Percentiles rank a stretch among this genome's conserved stretches.
Conservation (phyloP, 2,113 vertebrate genomes). For the Siphamia tubifer region DNA sequence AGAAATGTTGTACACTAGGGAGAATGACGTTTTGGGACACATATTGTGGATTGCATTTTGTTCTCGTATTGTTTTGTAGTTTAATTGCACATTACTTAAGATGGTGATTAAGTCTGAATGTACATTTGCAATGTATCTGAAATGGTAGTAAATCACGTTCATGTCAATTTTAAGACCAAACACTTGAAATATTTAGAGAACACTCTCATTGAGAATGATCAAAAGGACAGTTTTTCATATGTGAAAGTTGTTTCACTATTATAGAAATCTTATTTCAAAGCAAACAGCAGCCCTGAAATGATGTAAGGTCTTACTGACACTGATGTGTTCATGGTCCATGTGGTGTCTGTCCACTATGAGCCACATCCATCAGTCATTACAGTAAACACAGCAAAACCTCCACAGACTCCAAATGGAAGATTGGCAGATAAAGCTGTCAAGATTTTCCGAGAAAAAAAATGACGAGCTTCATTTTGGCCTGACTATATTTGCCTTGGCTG, state of each 20-base stretch:
- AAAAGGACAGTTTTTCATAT: too few relatives aligned
- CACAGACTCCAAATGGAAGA: conserved; percentile 2
- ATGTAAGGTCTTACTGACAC: conserved; percentile 23
- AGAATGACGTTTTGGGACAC: too few relatives aligned
- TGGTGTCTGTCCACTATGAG: conserved; percentile 18
- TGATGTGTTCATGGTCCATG: background rate
- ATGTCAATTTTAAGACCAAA: too few relatives aligned
- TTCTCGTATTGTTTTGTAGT: too few relatives aligned
- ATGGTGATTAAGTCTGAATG: too few relatives aligned
- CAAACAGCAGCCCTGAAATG: background rate
- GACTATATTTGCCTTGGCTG: conserved; percentile 41
- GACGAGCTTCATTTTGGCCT: conserved; percentile 20
- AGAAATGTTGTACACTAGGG: too few relatives aligned
- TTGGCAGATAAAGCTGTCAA: background rate
- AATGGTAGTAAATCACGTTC: too few relatives aligned
- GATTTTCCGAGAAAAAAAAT: conserved; percentile 17
- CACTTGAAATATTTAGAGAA: too few relatives aligned
- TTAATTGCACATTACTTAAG: too few relatives aligned
- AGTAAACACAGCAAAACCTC: conserved; percentile 26
- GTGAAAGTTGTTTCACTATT: background rate
- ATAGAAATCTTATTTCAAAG: background rate
- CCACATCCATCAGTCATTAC: conserved; percentile 25
- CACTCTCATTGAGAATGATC: too few relatives aligned
- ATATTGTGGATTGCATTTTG: too few relatives aligned
- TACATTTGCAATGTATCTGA: too few relatives aligned